Evolutionary conservation across 2,888 invertebrate species (phyloP).

Genomic region (Dyspetes luteomarginatus): DNA sequence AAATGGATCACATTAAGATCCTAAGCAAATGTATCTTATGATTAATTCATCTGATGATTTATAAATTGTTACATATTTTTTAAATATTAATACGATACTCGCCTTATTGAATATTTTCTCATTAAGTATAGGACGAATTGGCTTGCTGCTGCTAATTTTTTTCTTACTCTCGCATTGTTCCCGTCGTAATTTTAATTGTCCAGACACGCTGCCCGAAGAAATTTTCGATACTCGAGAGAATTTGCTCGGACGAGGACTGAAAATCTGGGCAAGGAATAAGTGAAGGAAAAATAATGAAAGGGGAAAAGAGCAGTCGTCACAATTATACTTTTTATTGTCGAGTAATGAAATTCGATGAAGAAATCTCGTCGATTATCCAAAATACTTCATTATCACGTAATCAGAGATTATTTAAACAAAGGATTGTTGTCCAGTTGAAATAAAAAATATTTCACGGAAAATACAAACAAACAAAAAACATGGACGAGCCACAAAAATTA

Average conservation of each 20-base stretch:
- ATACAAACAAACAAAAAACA: too few species aligned
- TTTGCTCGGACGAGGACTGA: background rate
- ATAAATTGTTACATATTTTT: background rate
- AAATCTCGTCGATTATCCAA: background rate
- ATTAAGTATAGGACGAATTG: background rate
- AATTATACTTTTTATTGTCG: conserved; percentile 33
- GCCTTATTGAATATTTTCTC: conserved; percentile 25
- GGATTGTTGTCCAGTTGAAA: too few species aligned
- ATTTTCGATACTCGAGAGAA: background rate
- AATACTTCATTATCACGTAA: too few species aligned
- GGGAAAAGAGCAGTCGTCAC: background rate
- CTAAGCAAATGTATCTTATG: background rate
- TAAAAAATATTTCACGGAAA: too few species aligned
- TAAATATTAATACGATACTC: background rate
- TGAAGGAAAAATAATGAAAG: background rate
- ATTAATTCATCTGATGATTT: background rate
- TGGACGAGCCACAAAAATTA: too few species aligned
- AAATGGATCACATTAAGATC: background rate
- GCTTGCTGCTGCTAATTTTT: background rate
- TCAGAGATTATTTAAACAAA: too few species aligned
- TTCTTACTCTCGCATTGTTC: background rate
- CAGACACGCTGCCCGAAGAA: background rate
- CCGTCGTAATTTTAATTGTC: background rate
- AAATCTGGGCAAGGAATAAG: conserved; percentile 7
- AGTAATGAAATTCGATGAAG: background rate